These are phyloP conservation scores for Suricata suricatta DNA, from an alignment of 2,113 vertebrate genomes.

Conservation along the genomic window DNA sequence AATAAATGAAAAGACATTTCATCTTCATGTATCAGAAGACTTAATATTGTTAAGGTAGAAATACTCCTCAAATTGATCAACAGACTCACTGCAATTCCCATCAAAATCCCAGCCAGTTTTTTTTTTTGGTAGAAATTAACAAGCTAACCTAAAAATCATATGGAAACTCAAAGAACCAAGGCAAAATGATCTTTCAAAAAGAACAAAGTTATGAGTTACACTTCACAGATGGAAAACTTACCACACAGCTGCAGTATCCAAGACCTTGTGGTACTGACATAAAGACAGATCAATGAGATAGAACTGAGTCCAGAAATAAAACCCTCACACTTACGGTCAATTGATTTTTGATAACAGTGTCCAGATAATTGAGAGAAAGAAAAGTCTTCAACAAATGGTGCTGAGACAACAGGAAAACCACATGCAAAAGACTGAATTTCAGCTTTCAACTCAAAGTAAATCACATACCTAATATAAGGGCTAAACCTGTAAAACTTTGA, in stretches of 20 bases:
- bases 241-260: too few relatives aligned
- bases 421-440: background rate
- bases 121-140: background rate
- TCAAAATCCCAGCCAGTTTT: background rate
- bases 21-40: background rate
- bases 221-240: background rate
- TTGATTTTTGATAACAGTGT: background rate
- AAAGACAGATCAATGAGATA: background rate
- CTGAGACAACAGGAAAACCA: background rate
- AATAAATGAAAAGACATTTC: background rate
- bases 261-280: background rate
- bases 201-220: background rate
- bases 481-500: background rate
- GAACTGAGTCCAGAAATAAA: background rate
- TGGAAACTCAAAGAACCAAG: background rate
- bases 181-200: background rate
- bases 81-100: background rate
- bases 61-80: background rate
- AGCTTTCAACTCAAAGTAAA: background rate
- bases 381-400: background rate
- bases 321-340: background rate
- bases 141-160: background rate
- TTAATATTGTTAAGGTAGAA: background rate
- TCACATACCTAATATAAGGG: background rate
- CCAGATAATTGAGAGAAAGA: background rate